Percentiles rank a stretch among this genome's conserved stretches.
phyloP scores from a whole-genome alignment of 2,888 invertebrate species.

The Dexiosoma caninum region DNA sequence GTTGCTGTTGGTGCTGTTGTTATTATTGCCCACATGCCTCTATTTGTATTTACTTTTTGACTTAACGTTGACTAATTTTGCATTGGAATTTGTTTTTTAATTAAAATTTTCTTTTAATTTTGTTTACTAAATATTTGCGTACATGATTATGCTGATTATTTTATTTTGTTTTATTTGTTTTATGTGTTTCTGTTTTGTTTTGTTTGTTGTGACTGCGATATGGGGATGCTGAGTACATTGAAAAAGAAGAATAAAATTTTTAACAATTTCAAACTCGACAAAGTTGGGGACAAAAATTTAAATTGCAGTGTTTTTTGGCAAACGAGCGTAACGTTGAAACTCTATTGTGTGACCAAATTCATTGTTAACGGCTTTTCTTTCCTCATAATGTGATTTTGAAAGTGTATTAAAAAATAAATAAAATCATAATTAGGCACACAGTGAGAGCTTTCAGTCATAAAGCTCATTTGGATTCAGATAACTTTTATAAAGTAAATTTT shows the following conservation, averaged over 20 bases:
- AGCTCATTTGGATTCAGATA: not conserved
- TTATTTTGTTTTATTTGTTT: constrained; percentile 22
- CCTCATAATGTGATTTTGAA: not conserved
- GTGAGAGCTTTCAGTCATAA: constrained; percentile 26
- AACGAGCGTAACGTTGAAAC: constrained; percentile 49
- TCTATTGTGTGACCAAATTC: constrained; percentile 12
- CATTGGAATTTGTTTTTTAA: constrained; percentile 44
- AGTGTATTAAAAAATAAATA: not conserved
- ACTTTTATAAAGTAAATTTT: too few species aligned
- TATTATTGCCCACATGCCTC: not conserved
- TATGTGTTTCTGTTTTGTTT: not conserved
- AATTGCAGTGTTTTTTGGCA: constrained; percentile 53
- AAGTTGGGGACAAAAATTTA: constrained; percentile 51
- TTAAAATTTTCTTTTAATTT: constrained; percentile 51
- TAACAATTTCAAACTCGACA: constrained; percentile 22
- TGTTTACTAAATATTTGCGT: constrained; percentile 55
- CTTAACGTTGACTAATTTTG: constrained; percentile 46
- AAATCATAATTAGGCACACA: not conserved
- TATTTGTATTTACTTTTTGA: constrained; percentile 38
- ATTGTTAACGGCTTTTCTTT: not conserved
- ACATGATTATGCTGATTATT: constrained; percentile 16
- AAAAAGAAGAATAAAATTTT: constrained; percentile 21
- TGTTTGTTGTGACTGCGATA: not conserved
- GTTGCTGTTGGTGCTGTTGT: not conserved
- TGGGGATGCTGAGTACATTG: too few species aligned